These are phyloP conservation scores for Drosophila malerkotliana DNA, from an alignment of 1,140 invertebrate genomes.

Conservation along the genomic window DNA sequence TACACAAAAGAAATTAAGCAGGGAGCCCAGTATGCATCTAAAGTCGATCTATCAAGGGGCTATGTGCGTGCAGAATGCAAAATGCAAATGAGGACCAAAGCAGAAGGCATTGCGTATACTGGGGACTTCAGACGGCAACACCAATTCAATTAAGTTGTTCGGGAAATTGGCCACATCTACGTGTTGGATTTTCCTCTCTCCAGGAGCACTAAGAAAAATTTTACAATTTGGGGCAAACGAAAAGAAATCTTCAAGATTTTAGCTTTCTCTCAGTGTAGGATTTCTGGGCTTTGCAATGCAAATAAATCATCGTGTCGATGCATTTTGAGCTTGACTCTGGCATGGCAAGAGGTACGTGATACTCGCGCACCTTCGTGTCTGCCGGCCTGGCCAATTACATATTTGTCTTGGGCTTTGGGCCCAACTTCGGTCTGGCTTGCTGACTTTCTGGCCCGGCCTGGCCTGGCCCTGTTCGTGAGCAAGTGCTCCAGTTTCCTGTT, in stretches of 20 bases:
- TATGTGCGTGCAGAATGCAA: conserved; percentile 41
- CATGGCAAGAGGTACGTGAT: conserved; percentile 59
- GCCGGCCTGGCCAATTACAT: conserved; percentile 65
- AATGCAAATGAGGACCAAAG: conserved; percentile 37
- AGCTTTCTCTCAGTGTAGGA: conserved; percentile 10
- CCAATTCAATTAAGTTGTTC: conserved; percentile 78
- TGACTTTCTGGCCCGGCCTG: conserved; percentile 49
- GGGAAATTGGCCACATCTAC: conserved; percentile 64
- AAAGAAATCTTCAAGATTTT: too few species aligned
- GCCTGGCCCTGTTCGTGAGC: conserved; percentile 64
- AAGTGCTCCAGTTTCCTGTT: conserved; percentile 69
- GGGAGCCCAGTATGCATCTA: conserved; percentile 41
- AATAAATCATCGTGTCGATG: conserved; percentile 81
- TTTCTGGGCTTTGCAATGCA: conserved; percentile 68
- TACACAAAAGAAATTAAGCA: conserved; percentile 35
- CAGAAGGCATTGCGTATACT: conserved; percentile 57
- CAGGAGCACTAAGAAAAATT: conserved; percentile 14
- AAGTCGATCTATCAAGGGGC: conserved; percentile 31
- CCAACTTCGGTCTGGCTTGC: conserved; percentile 17
- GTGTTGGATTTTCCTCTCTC: conserved; percentile 52
- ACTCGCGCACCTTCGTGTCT: conserved; percentile 58
- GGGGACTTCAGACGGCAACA: conserved; percentile 19
- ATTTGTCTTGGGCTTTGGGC: conserved; percentile 62
- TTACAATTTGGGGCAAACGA: not conserved
- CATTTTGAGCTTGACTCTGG: conserved; percentile 51